A percentile compares a stretch with the other conserved stretches of the same genome.
phyloP scores from a whole-genome alignment of 2,113 vertebrate species.

The Cathartes aura region DNA sequence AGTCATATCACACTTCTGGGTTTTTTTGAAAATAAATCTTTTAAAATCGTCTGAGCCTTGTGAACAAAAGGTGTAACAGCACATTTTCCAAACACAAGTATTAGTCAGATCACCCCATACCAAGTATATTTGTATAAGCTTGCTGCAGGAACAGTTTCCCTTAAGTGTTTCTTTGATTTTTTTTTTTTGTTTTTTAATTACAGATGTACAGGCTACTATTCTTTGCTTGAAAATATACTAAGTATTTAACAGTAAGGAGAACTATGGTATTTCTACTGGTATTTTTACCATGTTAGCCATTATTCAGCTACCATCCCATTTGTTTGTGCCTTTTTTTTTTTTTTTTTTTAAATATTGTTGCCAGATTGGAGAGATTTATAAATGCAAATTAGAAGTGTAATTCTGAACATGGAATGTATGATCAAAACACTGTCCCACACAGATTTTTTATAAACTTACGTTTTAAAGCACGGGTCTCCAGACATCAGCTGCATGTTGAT shows the following conservation, averaged over 20 bases:
- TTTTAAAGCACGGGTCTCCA: slow-evolving; percentile 98
- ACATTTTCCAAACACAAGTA: neutral
- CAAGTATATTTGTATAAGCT: neutral
- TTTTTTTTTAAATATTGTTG: neutral
- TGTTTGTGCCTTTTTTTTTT: neutral
- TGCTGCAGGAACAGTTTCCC: neutral
- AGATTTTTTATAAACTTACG: slow-evolving; percentile 77
- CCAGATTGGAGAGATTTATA: neutral
- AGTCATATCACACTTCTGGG: neutral
- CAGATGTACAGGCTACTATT: neutral
- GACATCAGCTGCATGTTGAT: slow-evolving; percentile 96
- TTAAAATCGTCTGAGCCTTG: neutral
- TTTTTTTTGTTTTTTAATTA: neutral
- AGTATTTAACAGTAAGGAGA: neutral
- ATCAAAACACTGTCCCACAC: neutral
- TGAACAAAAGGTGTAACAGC: neutral
- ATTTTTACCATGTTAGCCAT: neutral
- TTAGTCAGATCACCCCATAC: neutral
- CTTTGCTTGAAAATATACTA: neutral
- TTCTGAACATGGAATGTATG: neutral
- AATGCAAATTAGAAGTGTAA: neutral
- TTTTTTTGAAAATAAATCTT: neutral
- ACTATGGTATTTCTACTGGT: neutral
- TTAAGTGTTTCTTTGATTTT: neutral
- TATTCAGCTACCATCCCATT: neutral